phyloP scores from a whole-genome alignment of 2,113 vertebrate species.

The Gopherus evgoodei region DNA sequence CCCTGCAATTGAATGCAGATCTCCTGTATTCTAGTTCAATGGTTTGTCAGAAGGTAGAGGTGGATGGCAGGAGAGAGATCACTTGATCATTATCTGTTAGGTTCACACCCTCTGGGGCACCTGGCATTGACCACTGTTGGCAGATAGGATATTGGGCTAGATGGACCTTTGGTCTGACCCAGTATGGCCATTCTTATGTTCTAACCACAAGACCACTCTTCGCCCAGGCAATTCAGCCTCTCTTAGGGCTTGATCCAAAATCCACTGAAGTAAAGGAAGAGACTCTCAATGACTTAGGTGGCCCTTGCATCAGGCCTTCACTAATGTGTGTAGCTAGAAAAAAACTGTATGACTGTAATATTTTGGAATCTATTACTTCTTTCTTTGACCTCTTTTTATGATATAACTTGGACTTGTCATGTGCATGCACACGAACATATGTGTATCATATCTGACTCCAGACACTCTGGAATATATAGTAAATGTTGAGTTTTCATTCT shows the following conservation, averaged over 20 bases:
- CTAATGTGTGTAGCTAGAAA: not conserved
- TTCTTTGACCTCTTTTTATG: not conserved
- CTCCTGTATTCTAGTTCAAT: not conserved
- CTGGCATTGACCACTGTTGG: no score
- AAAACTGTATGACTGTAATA: not conserved
- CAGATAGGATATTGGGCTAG: no score
- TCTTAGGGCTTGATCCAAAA: not conserved
- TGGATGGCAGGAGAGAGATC: no score
- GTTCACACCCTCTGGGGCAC: no score
- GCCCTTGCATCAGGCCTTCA: not conserved
- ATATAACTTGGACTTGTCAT: not conserved
- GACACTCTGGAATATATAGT: not conserved
- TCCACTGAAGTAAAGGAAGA: not conserved
- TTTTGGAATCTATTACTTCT: not conserved
- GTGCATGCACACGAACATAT: rapidly evolving
- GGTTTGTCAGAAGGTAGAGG: not conserved
- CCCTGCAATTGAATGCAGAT: rapidly evolving
- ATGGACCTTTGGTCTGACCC: no score
- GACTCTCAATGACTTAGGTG: not conserved
- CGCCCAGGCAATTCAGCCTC: not conserved
- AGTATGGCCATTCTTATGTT: no score
- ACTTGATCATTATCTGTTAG: no score
- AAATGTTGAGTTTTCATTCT: slow-evolving; percentile 12
- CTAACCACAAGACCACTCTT: not conserved
- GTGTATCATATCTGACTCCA: not conserved